Percentiles rank a stretch among this genome's conserved stretches.
Evolutionary conservation across 2,797 vertebrate species (phyloP).

Genomic region (Chaetophractus vellerosus): DNA sequence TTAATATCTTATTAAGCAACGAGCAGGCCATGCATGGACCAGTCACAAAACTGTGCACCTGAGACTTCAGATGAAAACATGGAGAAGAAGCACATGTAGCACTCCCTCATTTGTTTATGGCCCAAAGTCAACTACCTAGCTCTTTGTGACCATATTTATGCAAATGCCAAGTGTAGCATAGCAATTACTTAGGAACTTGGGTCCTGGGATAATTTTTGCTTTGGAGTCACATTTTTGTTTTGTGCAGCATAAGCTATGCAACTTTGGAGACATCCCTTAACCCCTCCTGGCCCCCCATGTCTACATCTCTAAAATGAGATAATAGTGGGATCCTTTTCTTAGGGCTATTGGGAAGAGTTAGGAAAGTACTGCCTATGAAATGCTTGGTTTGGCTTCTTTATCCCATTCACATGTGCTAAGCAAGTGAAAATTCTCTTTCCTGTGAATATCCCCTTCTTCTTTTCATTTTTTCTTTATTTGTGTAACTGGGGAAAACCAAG

Average conservation of each 20-base stretch:
- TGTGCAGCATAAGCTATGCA: background rate
- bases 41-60: background rate
- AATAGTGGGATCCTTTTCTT: accelerated
- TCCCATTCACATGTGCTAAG: background rate
- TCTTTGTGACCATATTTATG: background rate
- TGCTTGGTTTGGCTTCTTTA: background rate
- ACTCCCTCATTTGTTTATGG: background rate
- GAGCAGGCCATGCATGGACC: no score
- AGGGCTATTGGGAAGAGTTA: background rate
- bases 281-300: background rate
- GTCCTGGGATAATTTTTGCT: background rate
- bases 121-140: background rate
- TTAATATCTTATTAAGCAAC: background rate
- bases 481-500: background rate
- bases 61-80: background rate
- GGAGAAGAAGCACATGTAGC: background rate
- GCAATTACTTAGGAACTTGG: background rate
- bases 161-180: background rate
- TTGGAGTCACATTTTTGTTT: background rate
- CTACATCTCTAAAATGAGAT: accelerated
- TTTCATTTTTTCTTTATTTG: background rate
- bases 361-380: accelerated
- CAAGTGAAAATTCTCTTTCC: background rate
- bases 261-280: accelerated
- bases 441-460: background rate